These are phyloP conservation scores for Flexamia atlantica DNA, from an alignment of 2,888 invertebrate species.

Conservation along the genomic window DNA sequence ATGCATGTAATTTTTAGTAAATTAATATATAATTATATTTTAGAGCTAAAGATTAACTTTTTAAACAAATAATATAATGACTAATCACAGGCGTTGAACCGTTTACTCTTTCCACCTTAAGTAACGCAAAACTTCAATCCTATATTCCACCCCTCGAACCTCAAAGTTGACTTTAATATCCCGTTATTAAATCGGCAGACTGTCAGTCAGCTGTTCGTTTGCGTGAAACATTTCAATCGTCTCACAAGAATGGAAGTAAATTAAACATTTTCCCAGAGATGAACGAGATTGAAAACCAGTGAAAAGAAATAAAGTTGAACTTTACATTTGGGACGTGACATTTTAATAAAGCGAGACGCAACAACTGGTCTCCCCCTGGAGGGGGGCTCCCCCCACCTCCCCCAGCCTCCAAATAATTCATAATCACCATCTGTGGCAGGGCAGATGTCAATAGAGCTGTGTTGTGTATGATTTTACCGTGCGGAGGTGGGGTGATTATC, in stretches of 20 bases:
- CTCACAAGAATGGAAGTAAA: constrained; percentile 48
- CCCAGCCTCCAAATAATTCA: constrained; percentile 60
- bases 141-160: neutral
- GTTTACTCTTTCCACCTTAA: too few relatives aligned
- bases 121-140: too few relatives aligned
- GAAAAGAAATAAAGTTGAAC: constrained; percentile 61
- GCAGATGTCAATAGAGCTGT: constrained; percentile 61
- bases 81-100: too few relatives aligned
- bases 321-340: constrained; percentile 60
- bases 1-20: too few relatives aligned
- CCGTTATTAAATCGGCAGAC: constrained; percentile 26
- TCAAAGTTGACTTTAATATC: constrained; percentile 35
- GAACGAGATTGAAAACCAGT: constrained; percentile 54
- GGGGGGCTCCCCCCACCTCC: neutral
- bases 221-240: constrained; percentile 42
- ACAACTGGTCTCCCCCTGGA: constrained; percentile 41
- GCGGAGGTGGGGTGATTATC: constrained; percentile 22
- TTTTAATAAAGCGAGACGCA: constrained; percentile 62
- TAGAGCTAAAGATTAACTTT: too few relatives aligned
- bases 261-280: constrained; percentile 48
- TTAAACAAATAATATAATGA: too few relatives aligned
- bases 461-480: constrained; percentile 59
- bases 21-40: too few relatives aligned
- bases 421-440: constrained; percentile 60
- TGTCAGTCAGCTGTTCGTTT: constrained; percentile 41